Conservation (phyloP, 2,888 invertebrate genomes). For the Diachrysia chrysitis region DNA sequence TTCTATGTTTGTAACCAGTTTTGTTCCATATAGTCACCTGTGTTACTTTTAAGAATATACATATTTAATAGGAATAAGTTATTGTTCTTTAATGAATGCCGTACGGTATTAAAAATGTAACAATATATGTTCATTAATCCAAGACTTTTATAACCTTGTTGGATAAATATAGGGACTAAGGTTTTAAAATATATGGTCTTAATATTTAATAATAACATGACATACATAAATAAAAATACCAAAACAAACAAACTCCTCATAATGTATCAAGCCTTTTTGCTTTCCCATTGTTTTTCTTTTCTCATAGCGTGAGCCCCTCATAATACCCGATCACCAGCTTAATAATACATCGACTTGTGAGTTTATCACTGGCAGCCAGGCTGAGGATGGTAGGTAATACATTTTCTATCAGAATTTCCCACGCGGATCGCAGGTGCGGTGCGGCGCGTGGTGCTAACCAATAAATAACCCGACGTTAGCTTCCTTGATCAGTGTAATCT, state of each 20-base stretch:
- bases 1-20: neutral
- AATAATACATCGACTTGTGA: conserved; percentile 25
- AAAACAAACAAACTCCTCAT: neutral
- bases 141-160: too few species aligned
- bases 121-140: neutral
- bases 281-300: neutral
- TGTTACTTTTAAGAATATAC: neutral
- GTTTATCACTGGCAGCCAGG: conserved; percentile 33
- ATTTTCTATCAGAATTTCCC: conserved; percentile 60
- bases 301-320: neutral
- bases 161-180: too few species aligned
- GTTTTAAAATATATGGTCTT: neutral
- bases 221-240: neutral
- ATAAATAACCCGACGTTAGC: conserved; percentile 70
- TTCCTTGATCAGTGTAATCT: conserved; percentile 70
- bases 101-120: neutral
- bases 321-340: conserved; percentile 16
- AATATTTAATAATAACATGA: neutral
- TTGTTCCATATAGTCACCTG: neutral
- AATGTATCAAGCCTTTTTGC: neutral
- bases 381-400: conserved; percentile 40
- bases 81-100: neutral
- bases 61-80: neutral
- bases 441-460: conserved; percentile 60
- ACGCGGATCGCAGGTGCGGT: conserved; percentile 66